Evolutionary conservation across 2,888 invertebrate genomes (phyloP), one percentile per base, ranked within the genome.

Genomic region (Trissoscelio sp.): DNA sequence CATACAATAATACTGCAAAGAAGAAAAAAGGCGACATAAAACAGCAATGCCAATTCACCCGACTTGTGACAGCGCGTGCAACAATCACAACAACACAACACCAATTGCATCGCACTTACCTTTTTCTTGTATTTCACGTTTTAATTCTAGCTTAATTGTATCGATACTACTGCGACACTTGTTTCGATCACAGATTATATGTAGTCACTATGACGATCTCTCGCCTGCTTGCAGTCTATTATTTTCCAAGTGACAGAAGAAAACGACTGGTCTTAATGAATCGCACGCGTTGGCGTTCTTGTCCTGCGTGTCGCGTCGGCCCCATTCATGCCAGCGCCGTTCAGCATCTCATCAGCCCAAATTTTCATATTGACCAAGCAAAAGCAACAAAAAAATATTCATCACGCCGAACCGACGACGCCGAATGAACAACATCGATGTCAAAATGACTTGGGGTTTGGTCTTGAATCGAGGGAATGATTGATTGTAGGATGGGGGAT

Each of bases 341-440:
- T 48, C 12, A 48, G 6, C 2, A 5, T 22, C 0, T n/a, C 11
- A 0, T n/a, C 0, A n/a, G 24, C 18, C 22, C 0, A 22, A 48
- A 48, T n/a, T 48, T 48, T 48, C 48, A 48, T 48, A 48, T n/a
- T 24, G 48, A 12, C 48, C 22, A 24, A 22, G n/a, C 22, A 3
- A 24, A 48, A 48, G 12, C 24, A 48, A 24, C 18, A 48, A 48
- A 48, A 48, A 48, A 48, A 48, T 48, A 22, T 48, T 48, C 22
- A 48, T 48, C 48, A 48, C 48, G n/a, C 48, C 22, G 22, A 48
- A 48, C 48, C n/a, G 22, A 48, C n/a, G 48, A 48, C 48, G 48
- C 48, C 48, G 48, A 48, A 48, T 1, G 22, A n/a, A n/a, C n/a
- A n/a, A 48, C 24, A 22, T 48, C n/a, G 46, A 46, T 22, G 22